Conservation (phyloP, 2,888 invertebrate genomes). For the Lasius fuliginosus region DNA sequence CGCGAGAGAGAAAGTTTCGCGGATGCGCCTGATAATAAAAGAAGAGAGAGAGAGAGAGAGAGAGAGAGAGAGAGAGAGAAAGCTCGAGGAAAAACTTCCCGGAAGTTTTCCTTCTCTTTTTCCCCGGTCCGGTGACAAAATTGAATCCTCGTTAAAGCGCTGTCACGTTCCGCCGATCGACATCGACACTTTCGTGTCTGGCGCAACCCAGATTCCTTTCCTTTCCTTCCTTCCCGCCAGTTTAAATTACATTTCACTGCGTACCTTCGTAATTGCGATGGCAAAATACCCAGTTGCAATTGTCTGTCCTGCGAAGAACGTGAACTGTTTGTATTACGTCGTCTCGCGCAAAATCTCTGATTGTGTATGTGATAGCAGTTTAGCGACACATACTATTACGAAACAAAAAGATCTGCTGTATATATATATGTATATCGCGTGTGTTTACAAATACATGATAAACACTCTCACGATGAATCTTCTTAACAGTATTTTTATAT, state of each 20-base stretch:
- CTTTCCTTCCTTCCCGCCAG: conserved; percentile 24
- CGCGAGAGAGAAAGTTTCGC: conserved; percentile 63
- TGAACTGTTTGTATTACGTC: neutral
- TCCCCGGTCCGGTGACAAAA: conserved; percentile 62
- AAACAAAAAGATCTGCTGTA: neutral
- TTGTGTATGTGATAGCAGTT: neutral
- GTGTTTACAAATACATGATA: neutral
- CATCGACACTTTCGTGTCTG: conserved; percentile 69
- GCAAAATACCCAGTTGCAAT: neutral
- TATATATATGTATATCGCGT: neutral
- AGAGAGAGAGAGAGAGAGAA: neutral
- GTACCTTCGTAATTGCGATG: conserved; percentile 16
- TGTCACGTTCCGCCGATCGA: conserved; percentile 77
- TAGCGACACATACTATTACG: neutral
- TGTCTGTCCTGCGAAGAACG: neutral
- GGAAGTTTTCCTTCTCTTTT: conserved; percentile 39
- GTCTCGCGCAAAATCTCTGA: neutral
- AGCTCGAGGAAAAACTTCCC: neutral
- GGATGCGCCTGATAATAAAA: conserved; percentile 58
- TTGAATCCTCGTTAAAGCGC: conserved; percentile 79
- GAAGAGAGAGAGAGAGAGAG: neutral
- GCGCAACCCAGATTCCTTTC: conserved; percentile 46
- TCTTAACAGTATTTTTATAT: neutral
- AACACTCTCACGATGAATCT: neutral
- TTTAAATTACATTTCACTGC: conserved; percentile 74